Base-by-base conservation (phyloP, 2,113 vertebrate species). In the Pelecanoides urinatrix region DNA sequence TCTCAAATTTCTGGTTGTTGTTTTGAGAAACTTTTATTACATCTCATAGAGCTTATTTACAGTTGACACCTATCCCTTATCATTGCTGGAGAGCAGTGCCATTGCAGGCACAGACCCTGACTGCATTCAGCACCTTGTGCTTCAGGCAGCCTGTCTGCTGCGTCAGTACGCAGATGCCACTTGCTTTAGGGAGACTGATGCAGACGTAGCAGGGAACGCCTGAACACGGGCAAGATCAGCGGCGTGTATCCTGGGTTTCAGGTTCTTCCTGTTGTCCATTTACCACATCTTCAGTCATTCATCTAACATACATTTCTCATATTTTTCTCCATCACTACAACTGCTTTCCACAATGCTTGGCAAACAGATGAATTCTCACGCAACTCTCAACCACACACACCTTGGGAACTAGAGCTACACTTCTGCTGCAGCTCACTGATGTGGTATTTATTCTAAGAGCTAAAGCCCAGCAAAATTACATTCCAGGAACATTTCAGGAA, bases 381-480 rank as follows among this genome's bases (percentile, higher is more conserved):
- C 18, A 94, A 7, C 18, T 67, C 50, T 71, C 38, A 85, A 44
- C 78, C 81, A 72, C 88, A 36, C 30, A 71, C 58, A 95, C 77
- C 77, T 90, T 47, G 32, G 55, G 73, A 95, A 71, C 49, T 22
- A 76, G 49, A 94, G 27, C 38, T 89, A 50, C 40, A 45, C 22
- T 86, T 72, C 78, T 83, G 13, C 53, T 63, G 52, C 36, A 72
- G 25, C 52, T 82, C 38, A 78, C 29, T 83, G 71, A 92, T 92
- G 93, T 91, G 79, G 42, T 92, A 90, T 90, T 92, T 96, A 82
- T 79, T 88, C 67, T 42, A 88, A 74, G 29, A 59, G 52, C 36
- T 71, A 88, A 86, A 78, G 20, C n/a, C 23, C 32, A 67, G 55
- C 18, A 88, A 92, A 90, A 82, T 63, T 20, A 88, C 56, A 55